Conservation (phyloP, 1,140 invertebrate species). For the Drusus annulatus region DNA sequence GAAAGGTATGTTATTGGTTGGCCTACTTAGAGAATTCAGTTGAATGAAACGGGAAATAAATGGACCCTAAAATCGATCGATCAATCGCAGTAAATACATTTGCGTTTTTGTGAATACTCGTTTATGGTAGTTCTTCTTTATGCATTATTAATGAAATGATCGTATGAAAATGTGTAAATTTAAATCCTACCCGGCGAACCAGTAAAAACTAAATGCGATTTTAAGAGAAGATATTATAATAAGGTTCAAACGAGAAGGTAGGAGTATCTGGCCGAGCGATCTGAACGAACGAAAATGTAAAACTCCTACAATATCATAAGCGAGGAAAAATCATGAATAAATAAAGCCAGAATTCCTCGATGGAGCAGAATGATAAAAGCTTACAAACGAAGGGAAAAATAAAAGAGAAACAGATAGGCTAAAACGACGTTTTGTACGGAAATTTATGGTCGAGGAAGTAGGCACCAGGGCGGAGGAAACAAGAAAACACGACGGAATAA, state of each 20-base stretch:
- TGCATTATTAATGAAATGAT: no score
- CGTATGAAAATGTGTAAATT: no score
- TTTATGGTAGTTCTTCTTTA: no score
- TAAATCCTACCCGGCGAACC: no score
- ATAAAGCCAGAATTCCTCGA: conserved; percentile 37
- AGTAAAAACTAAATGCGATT: no score
- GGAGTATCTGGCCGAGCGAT: conserved; percentile 1
- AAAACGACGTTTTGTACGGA: conserved; percentile 53
- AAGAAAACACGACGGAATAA: conserved; percentile 55
- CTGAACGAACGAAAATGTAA: conserved; percentile 14
- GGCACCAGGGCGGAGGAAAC: conserved; percentile 33
- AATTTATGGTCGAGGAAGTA: conserved; percentile 55
- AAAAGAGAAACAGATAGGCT: conserved; percentile 53
- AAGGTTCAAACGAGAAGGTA: no score
- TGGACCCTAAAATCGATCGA: neutral
- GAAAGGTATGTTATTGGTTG: neutral
- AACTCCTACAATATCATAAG: conserved; percentile 36
- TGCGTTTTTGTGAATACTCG: no score
- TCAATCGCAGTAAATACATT: no score
- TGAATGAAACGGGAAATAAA: neutral
- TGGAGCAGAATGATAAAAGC: conserved; percentile 47
- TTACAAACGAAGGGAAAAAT: conserved; percentile 38
- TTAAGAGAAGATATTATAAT: no score
- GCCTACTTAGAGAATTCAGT: no score
- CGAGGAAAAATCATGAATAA: conserved; percentile 47